Conservation (phyloP, 37 sponge, comb jelly and placozoan genomes). For the Eunapius fragilis region DNA sequence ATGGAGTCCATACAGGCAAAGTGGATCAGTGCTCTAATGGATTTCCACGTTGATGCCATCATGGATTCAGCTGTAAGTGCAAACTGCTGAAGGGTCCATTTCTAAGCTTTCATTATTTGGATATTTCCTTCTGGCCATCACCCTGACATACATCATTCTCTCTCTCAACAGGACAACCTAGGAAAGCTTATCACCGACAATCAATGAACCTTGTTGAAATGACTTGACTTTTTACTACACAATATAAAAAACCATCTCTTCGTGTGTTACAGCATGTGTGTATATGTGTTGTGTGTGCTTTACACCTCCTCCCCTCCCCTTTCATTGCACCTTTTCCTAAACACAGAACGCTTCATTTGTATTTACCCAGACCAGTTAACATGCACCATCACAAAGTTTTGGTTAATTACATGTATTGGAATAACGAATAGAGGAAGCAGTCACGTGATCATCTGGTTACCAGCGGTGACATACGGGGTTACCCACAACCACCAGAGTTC, state of each 20-base stretch:
- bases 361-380: not conserved
- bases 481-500: not conserved
- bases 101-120: too few relatives aligned
- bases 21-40: constrained; percentile 73
- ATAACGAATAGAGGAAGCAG: too few relatives aligned
- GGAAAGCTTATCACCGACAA: not conserved
- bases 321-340: too few relatives aligned
- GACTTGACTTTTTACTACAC: not conserved
- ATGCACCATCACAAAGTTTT: too few relatives aligned
- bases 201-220: not conserved
- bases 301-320: not conserved
- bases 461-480: not conserved
- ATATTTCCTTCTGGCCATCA: not conserved
- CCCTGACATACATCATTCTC: not conserved
- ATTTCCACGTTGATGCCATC: constrained; percentile 60
- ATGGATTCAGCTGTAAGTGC: not conserved
- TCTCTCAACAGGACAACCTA: not conserved
- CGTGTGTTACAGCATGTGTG: not conserved
- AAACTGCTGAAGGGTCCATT: not conserved
- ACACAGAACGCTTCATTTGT: too few relatives aligned
- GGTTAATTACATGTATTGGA: too few relatives aligned
- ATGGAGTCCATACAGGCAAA: constrained; percentile 74
- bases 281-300: not conserved
- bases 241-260: not conserved
- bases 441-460: too few relatives aligned